These are phyloP conservation scores for Lepus americanus DNA, from an alignment of 2,113 vertebrate species.

Conservation along the genomic window DNA sequence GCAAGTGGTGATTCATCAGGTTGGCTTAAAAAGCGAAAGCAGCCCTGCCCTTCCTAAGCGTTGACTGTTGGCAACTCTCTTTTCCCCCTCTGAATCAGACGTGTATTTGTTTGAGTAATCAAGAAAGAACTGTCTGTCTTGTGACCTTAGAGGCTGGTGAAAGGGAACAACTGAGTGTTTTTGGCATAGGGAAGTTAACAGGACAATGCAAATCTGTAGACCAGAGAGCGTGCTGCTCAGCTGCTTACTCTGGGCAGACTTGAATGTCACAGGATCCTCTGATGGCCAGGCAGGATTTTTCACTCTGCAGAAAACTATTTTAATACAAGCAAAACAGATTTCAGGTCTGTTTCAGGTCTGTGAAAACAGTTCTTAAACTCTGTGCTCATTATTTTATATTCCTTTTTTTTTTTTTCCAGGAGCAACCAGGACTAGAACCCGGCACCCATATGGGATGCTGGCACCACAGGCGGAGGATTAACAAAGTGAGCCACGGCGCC, in stretches of 20 bases:
- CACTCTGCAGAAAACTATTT: slow-evolving; percentile 72
- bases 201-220: slow-evolving; percentile 88
- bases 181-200: slow-evolving; percentile 86
- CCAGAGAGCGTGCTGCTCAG: slow-evolving; percentile 82
- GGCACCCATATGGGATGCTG: no score
- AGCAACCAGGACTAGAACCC: no score
- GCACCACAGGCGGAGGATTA: no score
- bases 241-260: slow-evolving; percentile 70
- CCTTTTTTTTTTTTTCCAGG: no score
- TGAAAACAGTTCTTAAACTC: slow-evolving; percentile 38
- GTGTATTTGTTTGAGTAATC: slow-evolving; percentile 90
- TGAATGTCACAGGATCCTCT: slow-evolving; percentile 74
- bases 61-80: slow-evolving; percentile 86
- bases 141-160: slow-evolving; percentile 90
- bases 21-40: slow-evolving; percentile 87
- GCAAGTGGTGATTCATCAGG: slow-evolving; percentile 86
- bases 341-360: background rate
- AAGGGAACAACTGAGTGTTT: slow-evolving; percentile 88
- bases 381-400: slow-evolving; percentile 51
- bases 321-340: slow-evolving; percentile 75
- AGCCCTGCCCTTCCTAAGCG: slow-evolving; percentile 86
- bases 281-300: slow-evolving; percentile 68
- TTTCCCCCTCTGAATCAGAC: slow-evolving; percentile 86
- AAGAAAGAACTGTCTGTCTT: slow-evolving; percentile 91
- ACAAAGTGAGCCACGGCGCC: no score